Base-by-base conservation (phyloP, 2,113 vertebrate genomes). In the Catagonus wagneri region DNA sequence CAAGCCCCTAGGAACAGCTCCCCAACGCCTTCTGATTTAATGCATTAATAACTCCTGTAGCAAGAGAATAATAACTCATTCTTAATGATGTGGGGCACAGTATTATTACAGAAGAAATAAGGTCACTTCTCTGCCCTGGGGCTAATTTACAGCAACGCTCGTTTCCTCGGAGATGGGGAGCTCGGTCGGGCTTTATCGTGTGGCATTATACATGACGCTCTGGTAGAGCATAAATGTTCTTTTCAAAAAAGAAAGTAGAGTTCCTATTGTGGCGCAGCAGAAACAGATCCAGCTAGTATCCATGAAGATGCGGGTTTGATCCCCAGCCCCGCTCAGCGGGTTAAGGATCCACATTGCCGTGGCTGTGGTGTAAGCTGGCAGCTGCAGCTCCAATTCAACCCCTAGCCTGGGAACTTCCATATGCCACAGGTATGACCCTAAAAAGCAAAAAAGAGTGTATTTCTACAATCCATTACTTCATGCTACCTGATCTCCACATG, bases 391-490 rank as follows among this genome's bases (percentile, higher is more conserved):
- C 4, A 44, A 44, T 44, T 44, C 44, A 44, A 44, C 5, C 44
- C 44, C 44, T 44, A 8, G 44, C 44, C 44, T 44, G 44, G 44
- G 44, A 44, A 44, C 44, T 44, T 44, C 44, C 44, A 44, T 44
- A 44, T 44, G 44, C 44, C 44, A 8, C 44, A 44, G 44, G 44
- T 6, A 44, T 44, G 8, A 8, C 44, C 44, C 44, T 44, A 44
- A 44, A 44, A 44, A 44, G 44, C 44, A 44, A 44, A 44, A 80
- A 34, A 86, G 74, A 65, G 15, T 52, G 11, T 78, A 74, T 63
- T 96, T 89, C 63, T 76, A 84, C 84, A 89, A 92, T 86, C 80
- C 78, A 36, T 34, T 68, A 61, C 22, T 72, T 94, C 39, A 84
- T 52, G 65, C 65, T 95, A 68, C 14, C 65, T 90, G 58, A 29